Base-by-base conservation (phyloP, 1,140 invertebrate species). In the Teleopsis dalmanni region DNA sequence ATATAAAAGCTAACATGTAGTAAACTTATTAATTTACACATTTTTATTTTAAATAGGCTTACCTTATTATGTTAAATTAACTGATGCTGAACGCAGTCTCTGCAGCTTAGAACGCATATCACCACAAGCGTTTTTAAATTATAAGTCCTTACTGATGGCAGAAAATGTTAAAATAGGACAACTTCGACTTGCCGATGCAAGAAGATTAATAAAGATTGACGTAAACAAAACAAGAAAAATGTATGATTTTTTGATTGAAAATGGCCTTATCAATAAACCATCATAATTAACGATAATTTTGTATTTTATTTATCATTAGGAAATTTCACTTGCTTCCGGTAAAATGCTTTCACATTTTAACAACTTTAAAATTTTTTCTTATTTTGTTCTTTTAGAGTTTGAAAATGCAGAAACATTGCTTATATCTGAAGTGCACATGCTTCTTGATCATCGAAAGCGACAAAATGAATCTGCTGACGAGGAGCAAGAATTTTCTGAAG, bases 391-490 rank as follows among this genome's bases (percentile, higher is more conserved):
- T 81, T 21, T 72, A 95, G 95, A 98, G 73, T 98, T 98, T 77
- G 95, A 98, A 76, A 95, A 94, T 78, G 93, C 94, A 10, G 95
- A 99, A 76, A 98, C 96, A 0, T 72, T 99, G 26, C 73, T 99
- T 47, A 95, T 98, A 70, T 98, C 95, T 10, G 97, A 99, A 79
- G 97, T 99, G 0, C 90, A 95, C 61, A 94, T 99, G 87, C 75
- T 99, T 48, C 72, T 99, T 52, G 93, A 99, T 63, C 94, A 99
- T 74, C 82, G 96, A 41, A 96, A 98, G 74, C 85, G 88, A 27
- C 94, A 98, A 71, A 98, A 97, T 73, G 95, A 99, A 75, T 93
- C 85, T 43, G 91, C 93, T 2, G 96, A 99, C 70, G 96, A 99
- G 57, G 95, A 98, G 67, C 94, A 97, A 73, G 92, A 97, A 73